These are phyloP conservation scores for Macrochelys suwanniensis DNA, from an alignment of 2,797 vertebrate species.

Conservation along the genomic window DNA sequence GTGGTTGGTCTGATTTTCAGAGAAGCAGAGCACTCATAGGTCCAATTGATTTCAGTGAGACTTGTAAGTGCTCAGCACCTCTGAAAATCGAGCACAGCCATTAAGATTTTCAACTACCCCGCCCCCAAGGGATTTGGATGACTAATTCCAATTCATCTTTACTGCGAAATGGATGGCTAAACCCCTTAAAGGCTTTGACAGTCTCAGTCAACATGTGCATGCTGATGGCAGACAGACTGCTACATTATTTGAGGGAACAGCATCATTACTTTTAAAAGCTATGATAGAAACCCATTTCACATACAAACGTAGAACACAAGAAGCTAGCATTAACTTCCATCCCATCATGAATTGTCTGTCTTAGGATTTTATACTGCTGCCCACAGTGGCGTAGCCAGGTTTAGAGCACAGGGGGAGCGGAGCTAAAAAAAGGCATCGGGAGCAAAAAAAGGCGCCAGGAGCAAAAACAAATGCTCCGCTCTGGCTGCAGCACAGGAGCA, in stretches of 20 bases:
- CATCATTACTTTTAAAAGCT: slow-evolving; percentile 36
- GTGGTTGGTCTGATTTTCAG: background rate
- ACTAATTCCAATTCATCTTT: background rate
- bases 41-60: background rate
- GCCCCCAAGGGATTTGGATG: accelerated
- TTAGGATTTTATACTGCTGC: background rate
- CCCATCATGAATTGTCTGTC: background rate
- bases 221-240: slow-evolving; percentile 30
- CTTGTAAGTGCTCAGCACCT: accelerated
- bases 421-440: too few relatives aligned
- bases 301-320: background rate
- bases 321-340: accelerated
- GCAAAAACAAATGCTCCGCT: too few relatives aligned
- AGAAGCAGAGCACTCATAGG: background rate
- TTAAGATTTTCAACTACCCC: background rate
- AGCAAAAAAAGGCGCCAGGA: too few relatives aligned
- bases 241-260: slow-evolving; percentile 40
- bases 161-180: background rate
- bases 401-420: too few relatives aligned
- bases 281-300: slow-evolving; percentile 21
- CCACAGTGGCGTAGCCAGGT: too few relatives aligned
- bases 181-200: slow-evolving; percentile 4
- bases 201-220: background rate
- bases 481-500: too few relatives aligned
- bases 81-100: background rate